phyloP scores from a whole-genome alignment of 2,888 invertebrate genomes.

The Latheticus oryzae region DNA sequence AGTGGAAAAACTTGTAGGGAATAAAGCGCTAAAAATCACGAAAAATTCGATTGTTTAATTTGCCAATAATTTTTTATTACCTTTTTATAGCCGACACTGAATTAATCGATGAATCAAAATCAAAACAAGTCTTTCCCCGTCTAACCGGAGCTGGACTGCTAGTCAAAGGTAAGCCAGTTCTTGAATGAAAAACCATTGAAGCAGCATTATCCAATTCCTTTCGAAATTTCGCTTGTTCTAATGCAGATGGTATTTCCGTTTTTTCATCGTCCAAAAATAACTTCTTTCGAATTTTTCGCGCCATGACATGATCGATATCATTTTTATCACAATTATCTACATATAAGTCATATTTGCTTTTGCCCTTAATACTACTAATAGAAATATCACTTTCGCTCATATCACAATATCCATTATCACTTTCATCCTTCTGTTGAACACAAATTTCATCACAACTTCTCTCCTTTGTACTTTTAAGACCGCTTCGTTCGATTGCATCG shows the following conservation, averaged over 20 bases:
- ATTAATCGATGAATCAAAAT: conserved; percentile 84
- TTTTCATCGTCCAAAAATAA: conserved; percentile 58
- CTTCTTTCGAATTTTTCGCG: conserved; percentile 55
- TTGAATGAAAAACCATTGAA: conserved; percentile 84
- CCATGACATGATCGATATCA: conserved; percentile 48
- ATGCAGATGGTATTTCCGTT: conserved; percentile 73
- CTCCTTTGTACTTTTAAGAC: conserved; percentile 49
- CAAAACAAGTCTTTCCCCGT: conserved; percentile 82
- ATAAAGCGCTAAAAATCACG: conserved; percentile 74
- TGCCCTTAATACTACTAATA: conserved; percentile 63
- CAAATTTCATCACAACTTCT: conserved; percentile 40
- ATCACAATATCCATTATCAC: conserved; percentile 62
- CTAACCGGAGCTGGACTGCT: conserved; percentile 88
- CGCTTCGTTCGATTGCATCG: conserved; percentile 63
- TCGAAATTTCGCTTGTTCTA: conserved; percentile 79
- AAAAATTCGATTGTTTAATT: too few relatives aligned
- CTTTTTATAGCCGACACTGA: conserved; percentile 85
- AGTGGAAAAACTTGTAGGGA: conserved; percentile 67
- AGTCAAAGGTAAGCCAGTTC: conserved; percentile 84
- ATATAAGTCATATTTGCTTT: conserved; percentile 59
- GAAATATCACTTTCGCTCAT: conserved; percentile 64
- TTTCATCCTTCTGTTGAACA: conserved; percentile 52
- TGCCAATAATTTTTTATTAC: conserved; percentile 64
- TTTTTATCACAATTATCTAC: conserved; percentile 64
- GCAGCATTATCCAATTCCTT: conserved; percentile 82